phyloP scores from a whole-genome alignment of 1,140 invertebrate species.

The Bicyclus anynana region DNA sequence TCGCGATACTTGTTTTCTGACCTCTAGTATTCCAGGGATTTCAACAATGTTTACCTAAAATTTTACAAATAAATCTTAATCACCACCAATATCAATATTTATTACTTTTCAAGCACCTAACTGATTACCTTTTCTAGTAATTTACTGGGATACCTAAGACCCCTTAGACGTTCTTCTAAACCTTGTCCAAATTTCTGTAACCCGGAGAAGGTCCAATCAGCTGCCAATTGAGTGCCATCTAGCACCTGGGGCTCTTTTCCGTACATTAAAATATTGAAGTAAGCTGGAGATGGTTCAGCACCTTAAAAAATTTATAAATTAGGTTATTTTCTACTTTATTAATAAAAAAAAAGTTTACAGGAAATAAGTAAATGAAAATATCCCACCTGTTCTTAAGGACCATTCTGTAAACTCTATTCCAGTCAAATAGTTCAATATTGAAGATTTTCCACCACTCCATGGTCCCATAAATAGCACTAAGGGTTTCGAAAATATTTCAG shows the following conservation, averaged over 20 bases:
- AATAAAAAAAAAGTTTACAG: neutral
- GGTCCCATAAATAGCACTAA: conserved; percentile 95
- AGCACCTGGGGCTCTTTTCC: conserved; percentile 90
- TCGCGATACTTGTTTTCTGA: conserved; percentile 93
- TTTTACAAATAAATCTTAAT: neutral
- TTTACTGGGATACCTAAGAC: conserved; percentile 88
- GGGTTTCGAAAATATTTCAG: conserved; percentile 96
- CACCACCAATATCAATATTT: neutral
- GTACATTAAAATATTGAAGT: conserved; percentile 95
- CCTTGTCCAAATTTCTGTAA: conserved; percentile 97
- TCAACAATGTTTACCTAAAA: conserved; percentile 95
- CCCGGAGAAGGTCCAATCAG: conserved; percentile 95
- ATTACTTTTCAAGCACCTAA: neutral
- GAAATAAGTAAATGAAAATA: neutral
- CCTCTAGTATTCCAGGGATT: conserved; percentile 96
- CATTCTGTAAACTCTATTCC: conserved; percentile 90
- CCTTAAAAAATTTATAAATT: conserved; percentile 76
- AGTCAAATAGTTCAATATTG: conserved; percentile 94
- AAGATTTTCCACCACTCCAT: conserved; percentile 97
- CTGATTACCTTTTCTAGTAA: conserved; percentile 91
- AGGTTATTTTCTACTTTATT: too few species aligned
- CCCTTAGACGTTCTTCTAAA: conserved; percentile 91
- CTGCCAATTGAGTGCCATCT: conserved; percentile 94
- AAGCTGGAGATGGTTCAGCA: conserved; percentile 94
- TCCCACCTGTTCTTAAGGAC: conserved; percentile 89